Evolutionary conservation across 2,797 vertebrate genomes (phyloP), one percentile per base, ranked within the genome.

Genomic region (Crenichthys baileyi): DNA sequence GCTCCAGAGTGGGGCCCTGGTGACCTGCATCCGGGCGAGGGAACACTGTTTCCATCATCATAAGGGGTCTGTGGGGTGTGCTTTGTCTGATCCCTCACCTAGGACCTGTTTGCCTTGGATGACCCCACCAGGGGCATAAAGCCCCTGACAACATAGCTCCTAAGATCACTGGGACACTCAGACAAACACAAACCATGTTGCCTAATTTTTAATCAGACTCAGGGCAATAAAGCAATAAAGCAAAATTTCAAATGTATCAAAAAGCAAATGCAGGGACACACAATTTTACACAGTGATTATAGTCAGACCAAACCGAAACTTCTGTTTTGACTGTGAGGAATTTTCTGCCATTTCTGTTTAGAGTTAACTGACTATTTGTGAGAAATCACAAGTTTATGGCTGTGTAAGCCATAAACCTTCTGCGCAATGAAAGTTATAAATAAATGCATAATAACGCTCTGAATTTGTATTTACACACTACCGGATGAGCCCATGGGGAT

Each of bases 391-490:
- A n/a, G n/a, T 67, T 85, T 86, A 60, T 73, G 77, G 76, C 75
- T 88, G 70, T 91, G 83, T 84, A 84, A 90, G 83, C 78, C 26
- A 50, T 78, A 90, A 83, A 91, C 86, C 79, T 90, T 85, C 71
- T 77, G 77, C 83, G 89, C 75, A 86, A 90, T 82, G 86, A 90
- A 91, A 83, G 77, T 78, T 85, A 90, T 85, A 87, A 91, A 84
- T 81, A 41, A 82, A 92, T 90, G 84, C 80, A 92, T 79, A 91
- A 93, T 89, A 88, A 86, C 90, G 78, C 87, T 87, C 13, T 3
- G 83, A 91, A 86, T 91, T 88, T 90, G 86, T 88, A 93, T 85
- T 90, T 88, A 90, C 87, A 92, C 87, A 87, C 90, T 90, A 83
- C 79, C 83, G 91, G 87, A 90, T 76, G 83, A 88, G 89, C 90